Evolutionary conservation across 2,113 vertebrate genomes (phyloP).

Genomic region (Rhabdomys dilectus): DNA sequence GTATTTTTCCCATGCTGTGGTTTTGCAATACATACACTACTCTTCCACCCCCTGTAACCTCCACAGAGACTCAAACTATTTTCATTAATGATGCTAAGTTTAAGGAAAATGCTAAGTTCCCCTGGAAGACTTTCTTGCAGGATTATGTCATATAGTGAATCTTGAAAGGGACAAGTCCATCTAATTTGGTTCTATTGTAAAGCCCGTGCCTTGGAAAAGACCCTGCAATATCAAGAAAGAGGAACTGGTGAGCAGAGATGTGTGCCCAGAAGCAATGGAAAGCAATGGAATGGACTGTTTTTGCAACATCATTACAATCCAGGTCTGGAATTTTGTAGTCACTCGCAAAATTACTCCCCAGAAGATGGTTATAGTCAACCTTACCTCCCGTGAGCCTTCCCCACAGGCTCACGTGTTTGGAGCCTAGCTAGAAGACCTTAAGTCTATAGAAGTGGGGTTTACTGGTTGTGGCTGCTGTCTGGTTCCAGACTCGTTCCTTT

Average conservation of each 20-base stretch:
- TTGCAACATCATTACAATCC: neutral
- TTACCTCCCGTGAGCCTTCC: neutral
- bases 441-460: neutral
- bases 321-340: neutral
- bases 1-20: neutral
- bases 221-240: neutral
- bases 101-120: neutral
- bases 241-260: neutral
- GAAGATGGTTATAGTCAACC: neutral
- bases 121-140: neutral
- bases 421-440: neutral
- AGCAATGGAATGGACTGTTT: neutral
- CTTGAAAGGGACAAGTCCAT: neutral
- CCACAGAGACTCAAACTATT: neutral
- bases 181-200: neutral
- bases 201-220: neutral
- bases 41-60: neutral
- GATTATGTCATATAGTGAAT: neutral
- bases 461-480: too few relatives aligned
- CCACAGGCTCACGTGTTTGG: neutral
- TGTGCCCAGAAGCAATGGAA: neutral
- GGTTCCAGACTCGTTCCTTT: neutral
- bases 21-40: neutral
- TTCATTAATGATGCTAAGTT: neutral
- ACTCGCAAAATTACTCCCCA: neutral